Percentiles rank a stretch among this genome's conserved stretches.
Conservation (phyloP, 2,797 vertebrate genomes). For the Scleropages formosus region DNA sequence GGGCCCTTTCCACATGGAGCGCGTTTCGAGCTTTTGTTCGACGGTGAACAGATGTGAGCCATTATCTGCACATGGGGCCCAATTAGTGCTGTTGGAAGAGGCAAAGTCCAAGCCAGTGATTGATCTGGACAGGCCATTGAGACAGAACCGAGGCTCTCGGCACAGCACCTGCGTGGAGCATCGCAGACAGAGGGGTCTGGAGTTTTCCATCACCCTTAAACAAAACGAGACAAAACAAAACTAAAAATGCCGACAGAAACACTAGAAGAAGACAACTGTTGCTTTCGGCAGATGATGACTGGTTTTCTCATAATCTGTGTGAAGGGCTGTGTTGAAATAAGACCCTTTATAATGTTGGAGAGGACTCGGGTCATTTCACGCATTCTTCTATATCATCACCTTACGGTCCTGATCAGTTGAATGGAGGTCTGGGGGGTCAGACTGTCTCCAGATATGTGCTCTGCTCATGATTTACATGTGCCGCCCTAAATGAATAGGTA, state of each 20-base stretch:
- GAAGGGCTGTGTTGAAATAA: not conserved
- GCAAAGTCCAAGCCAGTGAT: constrained; percentile 9
- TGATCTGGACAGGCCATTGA: constrained; percentile 17
- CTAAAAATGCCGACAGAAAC: not conserved
- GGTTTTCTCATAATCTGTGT: not conserved
- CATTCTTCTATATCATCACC: not conserved
- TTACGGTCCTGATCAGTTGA: not conserved
- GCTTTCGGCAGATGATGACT: not conserved
- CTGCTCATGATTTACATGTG: constrained; percentile 44
- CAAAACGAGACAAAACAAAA: too few species aligned
- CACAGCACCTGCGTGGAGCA: constrained; percentile 9
- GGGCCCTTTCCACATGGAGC: not conserved
- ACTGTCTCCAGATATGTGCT: constrained; percentile 20
- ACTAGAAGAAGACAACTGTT: not conserved
- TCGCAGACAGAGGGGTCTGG: not conserved
- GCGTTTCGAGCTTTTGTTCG: constrained; percentile 25
- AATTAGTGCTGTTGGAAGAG: not conserved
- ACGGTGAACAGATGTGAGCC: constrained; percentile 25
- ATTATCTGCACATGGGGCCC: constrained; percentile 20
- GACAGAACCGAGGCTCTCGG: constrained; percentile 30
- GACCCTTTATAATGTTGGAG: not conserved
- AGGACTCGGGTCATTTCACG: not conserved
- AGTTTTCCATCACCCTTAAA: not conserved
- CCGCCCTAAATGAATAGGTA: constrained; percentile 40
- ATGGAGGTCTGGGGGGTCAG: not conserved